These are phyloP conservation scores for Andricus grossulariae DNA, from an alignment of 1,140 invertebrate genomes.

Conservation along the genomic window DNA sequence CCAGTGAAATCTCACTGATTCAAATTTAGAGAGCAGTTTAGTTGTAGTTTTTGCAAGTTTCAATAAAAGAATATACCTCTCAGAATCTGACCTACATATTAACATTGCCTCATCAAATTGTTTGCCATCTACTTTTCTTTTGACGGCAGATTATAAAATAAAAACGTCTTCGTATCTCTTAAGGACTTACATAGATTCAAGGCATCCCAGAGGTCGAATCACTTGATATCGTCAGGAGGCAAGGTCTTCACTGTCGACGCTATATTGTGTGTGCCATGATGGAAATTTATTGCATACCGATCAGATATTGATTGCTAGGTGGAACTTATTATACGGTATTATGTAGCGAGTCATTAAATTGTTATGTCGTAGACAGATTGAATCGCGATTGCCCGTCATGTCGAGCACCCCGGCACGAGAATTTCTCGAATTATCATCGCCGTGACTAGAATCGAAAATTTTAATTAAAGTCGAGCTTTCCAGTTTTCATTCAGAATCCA, in stretches of 20 bases:
- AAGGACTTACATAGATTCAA: too few species aligned
- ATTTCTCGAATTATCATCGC: slow-evolving; percentile 17
- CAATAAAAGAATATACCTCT: too few species aligned
- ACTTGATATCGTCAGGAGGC: not conserved
- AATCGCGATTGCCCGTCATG: not conserved
- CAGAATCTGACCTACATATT: too few species aligned
- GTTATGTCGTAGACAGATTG: slow-evolving; percentile 18
- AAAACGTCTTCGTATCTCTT: too few species aligned
- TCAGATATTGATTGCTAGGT: slow-evolving; percentile 27
- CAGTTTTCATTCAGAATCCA: not conserved
- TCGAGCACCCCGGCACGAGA: not conserved
- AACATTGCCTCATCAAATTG: too few species aligned
- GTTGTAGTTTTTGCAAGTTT: too few species aligned
- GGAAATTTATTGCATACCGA: slow-evolving; percentile 25
- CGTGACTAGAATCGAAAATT: not conserved
- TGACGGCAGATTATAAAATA: too few species aligned
- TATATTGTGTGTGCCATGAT: not conserved
- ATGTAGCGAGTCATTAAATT: slow-evolving; percentile 26
- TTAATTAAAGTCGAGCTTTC: not conserved
- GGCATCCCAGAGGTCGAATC: too few species aligned
- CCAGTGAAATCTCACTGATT: too few species aligned
- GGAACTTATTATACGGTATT: slow-evolving; percentile 8
- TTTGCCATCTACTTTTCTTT: too few species aligned
- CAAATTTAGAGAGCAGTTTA: too few species aligned
- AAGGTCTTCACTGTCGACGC: not conserved